Percentiles rank a stretch among this genome's conserved stretches.
Conservation (phyloP, 2,797 vertebrate genomes). For the Lacerta viridis region DNA sequence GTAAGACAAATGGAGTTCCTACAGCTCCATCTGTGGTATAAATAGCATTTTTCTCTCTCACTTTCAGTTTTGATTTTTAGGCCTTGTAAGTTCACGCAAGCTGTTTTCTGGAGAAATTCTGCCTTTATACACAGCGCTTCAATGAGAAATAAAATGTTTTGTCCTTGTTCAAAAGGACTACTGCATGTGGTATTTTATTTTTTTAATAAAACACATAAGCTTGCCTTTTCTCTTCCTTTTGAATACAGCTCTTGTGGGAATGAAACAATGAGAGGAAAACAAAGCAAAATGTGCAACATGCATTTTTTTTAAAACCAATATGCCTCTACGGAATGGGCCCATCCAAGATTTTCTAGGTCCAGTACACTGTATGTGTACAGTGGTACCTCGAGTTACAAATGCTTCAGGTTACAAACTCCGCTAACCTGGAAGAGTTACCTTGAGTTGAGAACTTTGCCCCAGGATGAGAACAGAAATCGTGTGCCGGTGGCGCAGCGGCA, state of each 20-base stretch:
- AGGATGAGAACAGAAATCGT: too few relatives aligned
- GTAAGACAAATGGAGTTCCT: conserved; percentile 13
- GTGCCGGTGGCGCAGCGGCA: too few relatives aligned
- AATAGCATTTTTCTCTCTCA: conserved; percentile 20
- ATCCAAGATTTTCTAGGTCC: too few relatives aligned
- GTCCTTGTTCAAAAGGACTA: neutral
- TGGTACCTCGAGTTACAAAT: too few relatives aligned
- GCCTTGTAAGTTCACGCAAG: neutral
- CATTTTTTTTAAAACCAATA: neutral
- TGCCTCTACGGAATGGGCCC: neutral
- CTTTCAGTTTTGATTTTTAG: conserved; percentile 13
- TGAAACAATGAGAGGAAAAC: neutral
- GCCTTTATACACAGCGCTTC: neutral
- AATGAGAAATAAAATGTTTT: neutral
- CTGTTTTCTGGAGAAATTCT: neutral
- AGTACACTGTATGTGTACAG: too few relatives aligned
- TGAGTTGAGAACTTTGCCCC: too few relatives aligned
- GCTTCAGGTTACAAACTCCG: too few relatives aligned
- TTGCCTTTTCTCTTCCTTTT: neutral
- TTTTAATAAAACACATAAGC: neutral
- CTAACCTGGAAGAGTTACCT: too few relatives aligned
- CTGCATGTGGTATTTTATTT: neutral
- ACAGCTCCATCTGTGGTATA: conserved; percentile 8
- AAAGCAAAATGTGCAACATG: neutral
- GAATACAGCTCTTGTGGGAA: neutral